Evolutionary conservation across 35 echinoderm and acorn worm genomes (phyloP).

Genomic region (Stichopus chloronotus): DNA sequence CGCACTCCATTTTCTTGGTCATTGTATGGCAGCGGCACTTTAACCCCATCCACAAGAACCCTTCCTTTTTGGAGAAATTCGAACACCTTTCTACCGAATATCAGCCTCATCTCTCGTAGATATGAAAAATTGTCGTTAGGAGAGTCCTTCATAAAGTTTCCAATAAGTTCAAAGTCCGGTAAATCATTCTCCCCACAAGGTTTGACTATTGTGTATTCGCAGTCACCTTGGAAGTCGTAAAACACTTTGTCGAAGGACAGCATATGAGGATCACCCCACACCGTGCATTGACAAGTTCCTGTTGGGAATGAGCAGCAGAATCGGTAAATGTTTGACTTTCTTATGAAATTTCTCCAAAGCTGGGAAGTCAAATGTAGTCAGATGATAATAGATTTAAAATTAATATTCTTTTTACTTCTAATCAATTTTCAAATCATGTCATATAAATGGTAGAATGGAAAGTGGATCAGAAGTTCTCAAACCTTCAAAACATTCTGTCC

Average conservation of each 20-base stretch:
- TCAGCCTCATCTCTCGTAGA: background rate
- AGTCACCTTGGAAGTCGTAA: slow-evolving; percentile 54
- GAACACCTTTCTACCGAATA: background rate
- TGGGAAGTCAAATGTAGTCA: too few relatives aligned
- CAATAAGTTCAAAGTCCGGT: slow-evolving; percentile 1
- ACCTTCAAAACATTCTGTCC: too few relatives aligned
- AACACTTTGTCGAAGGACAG: slow-evolving; percentile 29
- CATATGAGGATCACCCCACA: slow-evolving; percentile 55
- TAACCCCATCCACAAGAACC: background rate
- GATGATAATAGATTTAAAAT: too few relatives aligned
- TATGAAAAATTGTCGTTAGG: background rate
- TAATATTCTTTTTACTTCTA: too few relatives aligned
- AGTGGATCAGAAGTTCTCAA: too few relatives aligned
- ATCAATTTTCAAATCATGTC: too few relatives aligned
- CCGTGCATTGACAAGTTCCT: slow-evolving; percentile 2
- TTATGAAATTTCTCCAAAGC: too few relatives aligned
- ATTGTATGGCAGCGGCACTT: background rate
- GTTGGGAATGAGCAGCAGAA: background rate
- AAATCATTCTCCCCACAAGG: background rate
- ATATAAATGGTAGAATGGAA: too few relatives aligned
- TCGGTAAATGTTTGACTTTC: background rate
- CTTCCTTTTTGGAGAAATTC: background rate
- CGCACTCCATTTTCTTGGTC: background rate
- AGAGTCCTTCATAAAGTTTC: background rate
- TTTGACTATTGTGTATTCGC: slow-evolving; percentile 44